A percentile compares a stretch with the other conserved stretches of the same genome.
These are phyloP conservation scores for Lycodopsis pacificus DNA, from an alignment of 2,797 vertebrate genomes.

Conservation along the genomic window DNA sequence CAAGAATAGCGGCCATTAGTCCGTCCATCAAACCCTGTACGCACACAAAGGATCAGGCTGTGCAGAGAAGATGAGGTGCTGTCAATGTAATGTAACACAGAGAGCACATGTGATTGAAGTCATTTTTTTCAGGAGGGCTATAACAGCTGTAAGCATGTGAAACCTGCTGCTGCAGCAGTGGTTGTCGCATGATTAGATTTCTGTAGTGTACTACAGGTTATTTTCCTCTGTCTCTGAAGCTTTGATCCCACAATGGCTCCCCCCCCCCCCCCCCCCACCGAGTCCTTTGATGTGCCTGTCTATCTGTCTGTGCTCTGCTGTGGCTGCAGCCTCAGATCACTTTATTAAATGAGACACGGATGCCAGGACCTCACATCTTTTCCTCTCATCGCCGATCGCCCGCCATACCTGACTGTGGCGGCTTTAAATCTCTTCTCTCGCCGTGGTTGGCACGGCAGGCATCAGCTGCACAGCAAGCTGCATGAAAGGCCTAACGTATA, in stretches of 20 bases:
- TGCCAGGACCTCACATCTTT: constrained; percentile 72
- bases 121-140: constrained; percentile 17
- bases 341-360: constrained; percentile 73
- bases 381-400: constrained; percentile 71
- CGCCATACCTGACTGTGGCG: constrained; percentile 53
- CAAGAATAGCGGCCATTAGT: constrained; percentile 1
- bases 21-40: constrained; percentile 1
- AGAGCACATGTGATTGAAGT: constrained; percentile 48
- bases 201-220: constrained; percentile 46
- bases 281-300: constrained; percentile 72
- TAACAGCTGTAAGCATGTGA: constrained; percentile 34
- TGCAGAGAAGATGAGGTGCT: constrained; percentile 33
- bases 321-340: constrained; percentile 62
- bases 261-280: constrained; percentile 35
- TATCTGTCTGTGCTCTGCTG: constrained; percentile 50
- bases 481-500: constrained; percentile 56
- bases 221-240: constrained; percentile 44
- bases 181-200: constrained; percentile 57
- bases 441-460: constrained; percentile 38
- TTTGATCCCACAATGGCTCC: constrained; percentile 69
- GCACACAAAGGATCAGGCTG: constrained; percentile 13
- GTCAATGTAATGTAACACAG: constrained; percentile 15
- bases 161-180: constrained; percentile 49
- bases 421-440: constrained; percentile 62
- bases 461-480: constrained; percentile 50